Percentiles rank a stretch among this genome's conserved stretches.
Evolutionary conservation across 2,888 invertebrate species (phyloP).

Genomic region (Caradrina kadenii): DNA sequence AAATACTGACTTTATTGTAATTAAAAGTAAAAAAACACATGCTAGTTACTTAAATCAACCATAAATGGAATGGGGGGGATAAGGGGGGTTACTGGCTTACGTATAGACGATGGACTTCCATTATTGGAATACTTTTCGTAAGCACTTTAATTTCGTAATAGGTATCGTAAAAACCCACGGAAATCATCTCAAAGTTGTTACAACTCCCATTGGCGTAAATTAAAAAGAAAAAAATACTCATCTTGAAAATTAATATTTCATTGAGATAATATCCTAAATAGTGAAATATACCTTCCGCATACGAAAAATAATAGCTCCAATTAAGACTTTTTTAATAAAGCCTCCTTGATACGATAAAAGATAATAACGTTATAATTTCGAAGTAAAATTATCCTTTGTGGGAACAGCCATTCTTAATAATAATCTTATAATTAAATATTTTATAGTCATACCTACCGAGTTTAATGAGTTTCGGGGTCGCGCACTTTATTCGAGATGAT

Average conservation of each 20-base stretch:
- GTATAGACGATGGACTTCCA: background rate
- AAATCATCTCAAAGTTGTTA: background rate
- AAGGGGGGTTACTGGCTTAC: background rate
- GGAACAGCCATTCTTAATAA: conserved; percentile 17
- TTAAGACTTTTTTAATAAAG: conserved; percentile 42
- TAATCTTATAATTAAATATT: conserved; percentile 30
- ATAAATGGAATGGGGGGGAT: background rate
- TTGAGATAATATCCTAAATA: conserved; percentile 19
- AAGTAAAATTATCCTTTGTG: conserved; percentile 36
- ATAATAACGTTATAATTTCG: conserved; percentile 44
- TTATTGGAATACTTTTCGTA: background rate
- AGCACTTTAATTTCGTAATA: background rate
- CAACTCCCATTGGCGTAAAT: conserved; percentile 22
- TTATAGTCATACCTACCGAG: conserved; percentile 1
- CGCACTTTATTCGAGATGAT: background rate
- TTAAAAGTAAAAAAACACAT: background rate
- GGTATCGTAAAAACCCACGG: background rate
- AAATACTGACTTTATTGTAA: background rate
- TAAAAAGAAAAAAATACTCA: conserved; percentile 18
- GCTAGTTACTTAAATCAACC: background rate
- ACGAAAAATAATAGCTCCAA: conserved; percentile 39
- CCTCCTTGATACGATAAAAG: conserved; percentile 41
- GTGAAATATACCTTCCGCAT: conserved; percentile 24
- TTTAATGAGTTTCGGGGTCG: conserved; percentile 5
- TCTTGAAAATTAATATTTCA: conserved; percentile 28